Evolutionary conservation across 2,797 vertebrate genomes (phyloP), one percentile per base, ranked within the genome.

Genomic region (Chelonia mydas): DNA sequence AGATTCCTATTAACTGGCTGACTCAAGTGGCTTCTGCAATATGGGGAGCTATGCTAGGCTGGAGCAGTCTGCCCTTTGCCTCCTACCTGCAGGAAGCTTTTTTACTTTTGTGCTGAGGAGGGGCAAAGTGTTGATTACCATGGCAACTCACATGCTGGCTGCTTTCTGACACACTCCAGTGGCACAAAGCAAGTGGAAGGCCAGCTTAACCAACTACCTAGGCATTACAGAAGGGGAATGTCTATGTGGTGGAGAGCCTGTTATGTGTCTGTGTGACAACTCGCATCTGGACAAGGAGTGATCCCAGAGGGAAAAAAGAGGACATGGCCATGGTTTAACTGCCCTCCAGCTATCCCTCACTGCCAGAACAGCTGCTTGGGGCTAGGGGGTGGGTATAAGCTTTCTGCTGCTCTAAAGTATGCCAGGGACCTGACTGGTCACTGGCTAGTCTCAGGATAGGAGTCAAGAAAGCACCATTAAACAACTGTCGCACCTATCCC

Each of bases 51-150:
- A 5, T 23, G 45, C 11, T 10, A 80, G 21, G 10, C 21, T 0
- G 0, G 0, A 8, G 25, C 3, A 5, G 45, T 21, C 17, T 81
- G 23, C 9, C 9, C 77, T 74, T 89, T 72, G 54, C 31, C 37
- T 31, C 8, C 19, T 11, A 6, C 47, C 31, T 50, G 27, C 27
- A 15, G 55, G 33, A 23, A 27, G 3, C 2, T 28, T 81, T 59
- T 37, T 47, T 6, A 65, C 27, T 12, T 27, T 33, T 50, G 49
- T 0, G 19, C n/a, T 72, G 19, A 23, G 9, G 19, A 11, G 19
- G 68, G 17, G 2, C 10, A 72, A 72, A 72, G 68, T n/a, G 68
- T 41, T 72, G 68, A 17, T 37, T 72, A 72, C 37, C 10, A 72
- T n/a, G 33, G 61, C 37, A 33, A 16, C 61, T 68, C 61, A 65